Evolutionary conservation across 2,888 invertebrate genomes (phyloP).

Genomic region (Argyresthia goedartella): DNA sequence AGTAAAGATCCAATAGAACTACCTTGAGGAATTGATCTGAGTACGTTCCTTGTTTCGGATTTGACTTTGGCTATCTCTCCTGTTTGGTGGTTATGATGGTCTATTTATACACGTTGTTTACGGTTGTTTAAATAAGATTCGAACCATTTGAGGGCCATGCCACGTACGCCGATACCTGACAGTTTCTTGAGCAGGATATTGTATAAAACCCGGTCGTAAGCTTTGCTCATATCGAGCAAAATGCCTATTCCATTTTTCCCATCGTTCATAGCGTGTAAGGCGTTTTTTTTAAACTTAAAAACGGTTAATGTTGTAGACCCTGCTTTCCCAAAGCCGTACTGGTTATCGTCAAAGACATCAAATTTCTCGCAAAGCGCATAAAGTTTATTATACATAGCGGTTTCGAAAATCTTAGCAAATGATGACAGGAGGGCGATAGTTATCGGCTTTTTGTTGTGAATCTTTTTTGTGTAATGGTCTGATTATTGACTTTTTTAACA

Average conservation of each 20-base stretch:
- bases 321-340: conserved; percentile 11
- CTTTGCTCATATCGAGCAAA: background rate
- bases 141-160: conserved; percentile 8
- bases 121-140: conserved; percentile 3
- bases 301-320: conserved; percentile 9
- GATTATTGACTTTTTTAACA: conserved; percentile 2
- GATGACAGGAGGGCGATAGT: conserved; percentile 11
- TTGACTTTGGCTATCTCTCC: background rate
- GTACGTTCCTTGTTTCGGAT: background rate
- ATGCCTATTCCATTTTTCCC: background rate
- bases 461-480: conserved; percentile 8
- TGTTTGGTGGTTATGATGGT: background rate
- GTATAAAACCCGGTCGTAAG: conserved; percentile 4
- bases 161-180: conserved; percentile 8
- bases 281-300: background rate
- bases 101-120: background rate
- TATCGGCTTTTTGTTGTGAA: conserved; percentile 1
- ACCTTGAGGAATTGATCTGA: too few species aligned
- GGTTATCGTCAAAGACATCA: conserved; percentile 9
- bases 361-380: conserved; percentile 11
- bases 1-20: too few species aligned
- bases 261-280: background rate
- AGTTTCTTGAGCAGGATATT: conserved; percentile 9
- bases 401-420: conserved; percentile 11
- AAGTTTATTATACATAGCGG: conserved; percentile 9